Conservation (phyloP, 2,797 vertebrate genomes). For the Sebastes cheni region DNA sequence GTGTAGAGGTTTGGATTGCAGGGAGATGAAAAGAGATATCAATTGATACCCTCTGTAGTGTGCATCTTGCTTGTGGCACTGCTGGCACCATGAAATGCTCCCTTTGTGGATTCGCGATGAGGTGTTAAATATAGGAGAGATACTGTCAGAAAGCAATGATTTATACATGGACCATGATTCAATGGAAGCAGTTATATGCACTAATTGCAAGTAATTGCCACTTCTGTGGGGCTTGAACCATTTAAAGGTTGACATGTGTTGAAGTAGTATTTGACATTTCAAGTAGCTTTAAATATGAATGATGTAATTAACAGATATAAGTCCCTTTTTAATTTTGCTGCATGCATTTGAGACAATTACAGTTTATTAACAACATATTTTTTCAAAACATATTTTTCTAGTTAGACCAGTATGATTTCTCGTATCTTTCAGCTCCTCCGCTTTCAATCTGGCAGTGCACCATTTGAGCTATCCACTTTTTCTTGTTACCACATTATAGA, state of each 20-base stretch:
- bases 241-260: conserved; percentile 29
- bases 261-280: conserved; percentile 43
- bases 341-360: conserved; percentile 5
- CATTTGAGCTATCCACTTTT: conserved; percentile 49
- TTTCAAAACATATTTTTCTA: conserved; percentile 20
- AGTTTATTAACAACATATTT: neutral
- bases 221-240: conserved; percentile 33
- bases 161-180: conserved; percentile 23
- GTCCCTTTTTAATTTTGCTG: conserved; percentile 11
- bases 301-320: conserved; percentile 14
- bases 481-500: conserved; percentile 74
- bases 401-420: neutral
- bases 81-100: conserved; percentile 14
- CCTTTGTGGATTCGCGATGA: conserved; percentile 59
- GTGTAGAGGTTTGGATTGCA: conserved; percentile 24
- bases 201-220: conserved; percentile 36
- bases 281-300: conserved; percentile 25
- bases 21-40: conserved; percentile 50
- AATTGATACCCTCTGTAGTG: conserved; percentile 32
- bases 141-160: conserved; percentile 25
- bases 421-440: conserved; percentile 8
- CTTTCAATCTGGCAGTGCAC: conserved; percentile 30
- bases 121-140: conserved; percentile 43
- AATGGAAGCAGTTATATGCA: conserved; percentile 18
- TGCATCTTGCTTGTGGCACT: conserved; percentile 44